Conservation (phyloP, 2,113 vertebrate species). For the Perca schrenkii region DNA sequence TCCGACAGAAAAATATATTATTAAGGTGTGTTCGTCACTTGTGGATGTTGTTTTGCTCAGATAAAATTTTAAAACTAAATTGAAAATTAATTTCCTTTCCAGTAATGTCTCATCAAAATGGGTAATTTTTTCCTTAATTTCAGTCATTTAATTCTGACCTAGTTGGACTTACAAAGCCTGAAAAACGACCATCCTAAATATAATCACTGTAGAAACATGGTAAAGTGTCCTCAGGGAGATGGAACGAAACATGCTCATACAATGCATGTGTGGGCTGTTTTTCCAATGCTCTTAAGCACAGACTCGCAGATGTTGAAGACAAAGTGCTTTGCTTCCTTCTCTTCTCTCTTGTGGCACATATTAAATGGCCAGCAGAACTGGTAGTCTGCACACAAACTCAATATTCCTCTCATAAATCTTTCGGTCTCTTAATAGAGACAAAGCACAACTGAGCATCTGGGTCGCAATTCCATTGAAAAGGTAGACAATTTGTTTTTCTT, state of each 20-base stretch:
- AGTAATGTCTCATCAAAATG: constrained; percentile 13
- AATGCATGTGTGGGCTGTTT: constrained; percentile 6
- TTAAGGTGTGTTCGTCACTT: background rate
- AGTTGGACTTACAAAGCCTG: constrained; percentile 3
- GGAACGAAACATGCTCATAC: background rate
- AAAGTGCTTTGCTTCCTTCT: constrained; percentile 44
- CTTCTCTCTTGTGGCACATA: constrained; percentile 46
- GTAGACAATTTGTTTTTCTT: constrained; percentile 49
- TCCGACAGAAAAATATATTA: background rate
- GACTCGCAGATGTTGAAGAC: constrained; percentile 30
- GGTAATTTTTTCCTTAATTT: constrained; percentile 27
- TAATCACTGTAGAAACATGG: constrained; percentile 15
- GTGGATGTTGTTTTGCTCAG: background rate
- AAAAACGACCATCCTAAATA: constrained; percentile 2
- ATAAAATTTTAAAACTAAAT: background rate
- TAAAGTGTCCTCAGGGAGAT: constrained; percentile 22
- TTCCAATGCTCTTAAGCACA: constrained; percentile 7
- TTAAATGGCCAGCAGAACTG: constrained; percentile 38
- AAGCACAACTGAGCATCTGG: constrained; percentile 53
- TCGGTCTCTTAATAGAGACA: constrained; percentile 64
- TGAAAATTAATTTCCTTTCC: background rate
- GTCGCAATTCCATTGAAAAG: constrained; percentile 43
- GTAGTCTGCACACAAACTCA: constrained; percentile 34
- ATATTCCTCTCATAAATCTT: constrained; percentile 67
- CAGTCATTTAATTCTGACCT: constrained; percentile 39